Conservation (phyloP, 2,113 vertebrate genomes). For the Lethenteron camtschaticum region DNA sequence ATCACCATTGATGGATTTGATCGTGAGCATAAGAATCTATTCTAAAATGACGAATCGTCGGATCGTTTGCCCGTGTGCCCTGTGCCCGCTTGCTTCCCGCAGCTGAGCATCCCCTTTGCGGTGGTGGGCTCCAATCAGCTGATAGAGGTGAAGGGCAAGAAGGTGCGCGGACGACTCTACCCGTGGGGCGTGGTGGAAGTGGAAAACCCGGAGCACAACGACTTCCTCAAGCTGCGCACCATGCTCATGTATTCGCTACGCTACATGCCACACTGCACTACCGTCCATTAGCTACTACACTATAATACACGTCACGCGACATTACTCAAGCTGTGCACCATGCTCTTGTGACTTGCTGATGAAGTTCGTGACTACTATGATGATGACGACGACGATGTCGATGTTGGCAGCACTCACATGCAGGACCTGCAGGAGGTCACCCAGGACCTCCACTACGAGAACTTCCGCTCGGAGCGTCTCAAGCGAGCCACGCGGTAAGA, state of each 20-base stretch:
- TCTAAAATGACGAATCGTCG: too few relatives aligned
- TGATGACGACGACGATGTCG: neutral
- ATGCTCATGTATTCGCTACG: slow-evolving; percentile 68
- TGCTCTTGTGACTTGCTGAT: too few relatives aligned
- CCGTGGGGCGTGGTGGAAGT: slow-evolving; percentile 97
- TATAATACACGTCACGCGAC: too few relatives aligned
- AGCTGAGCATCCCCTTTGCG: slow-evolving; percentile 90
- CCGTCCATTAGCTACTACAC: neutral
- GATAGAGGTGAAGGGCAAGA: slow-evolving; percentile 97
- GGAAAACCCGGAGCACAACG: slow-evolving; percentile 92
- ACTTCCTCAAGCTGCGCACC: slow-evolving; percentile 88
- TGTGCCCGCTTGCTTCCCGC: slow-evolving; percentile 7
- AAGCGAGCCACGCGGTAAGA: slow-evolving; percentile 48
- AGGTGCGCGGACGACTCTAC: slow-evolving; percentile 82
- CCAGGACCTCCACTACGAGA: slow-evolving; percentile 62
- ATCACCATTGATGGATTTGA: too few relatives aligned
- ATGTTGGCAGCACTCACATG: slow-evolving; percentile 40
- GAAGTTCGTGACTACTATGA: too few relatives aligned
- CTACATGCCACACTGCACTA: neutral
- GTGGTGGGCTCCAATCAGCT: slow-evolving; percentile 94
- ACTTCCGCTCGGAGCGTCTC: slow-evolving; percentile 60
- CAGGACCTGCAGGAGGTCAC: slow-evolving; percentile 66
- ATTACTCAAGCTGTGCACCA: too few relatives aligned
- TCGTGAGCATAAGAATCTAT: too few relatives aligned
- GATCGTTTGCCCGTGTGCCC: neutral